phyloP scores from a whole-genome alignment of 2,888 invertebrate species.

The Spisula subtruncata region DNA sequence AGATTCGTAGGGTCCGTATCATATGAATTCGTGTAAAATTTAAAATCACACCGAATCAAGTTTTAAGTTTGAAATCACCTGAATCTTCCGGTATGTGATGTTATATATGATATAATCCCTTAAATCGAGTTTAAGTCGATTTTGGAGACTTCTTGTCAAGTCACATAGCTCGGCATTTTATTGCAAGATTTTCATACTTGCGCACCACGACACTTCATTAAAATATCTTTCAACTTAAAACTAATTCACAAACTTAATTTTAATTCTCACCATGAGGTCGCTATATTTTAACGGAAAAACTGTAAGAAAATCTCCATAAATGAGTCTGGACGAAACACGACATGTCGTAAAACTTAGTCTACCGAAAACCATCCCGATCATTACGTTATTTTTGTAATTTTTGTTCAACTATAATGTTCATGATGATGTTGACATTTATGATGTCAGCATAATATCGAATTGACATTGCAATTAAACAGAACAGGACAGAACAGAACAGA shows the following conservation, averaged over 20 bases:
- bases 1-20: not conserved
- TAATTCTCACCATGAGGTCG: conserved; percentile 58
- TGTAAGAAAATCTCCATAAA: conserved; percentile 28
- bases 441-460: not conserved
- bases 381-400: not conserved
- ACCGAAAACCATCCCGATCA: not conserved
- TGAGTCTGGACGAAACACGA: conserved; percentile 27
- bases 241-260: conserved; percentile 60
- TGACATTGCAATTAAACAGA: not conserved
- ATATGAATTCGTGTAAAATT: not conserved
- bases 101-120: not conserved
- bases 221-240: conserved; percentile 27
- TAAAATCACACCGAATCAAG: not conserved
- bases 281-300: conserved; percentile 36
- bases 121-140: not conserved
- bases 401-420: not conserved
- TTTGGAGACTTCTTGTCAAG: not conserved
- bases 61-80: not conserved
- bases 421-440: conserved; percentile 19
- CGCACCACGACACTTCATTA: conserved; percentile 24
- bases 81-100: not conserved
- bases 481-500: too few species aligned
- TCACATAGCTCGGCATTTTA: not conserved
- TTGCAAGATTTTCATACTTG: conserved; percentile 12
- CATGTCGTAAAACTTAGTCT: conserved; percentile 4